phyloP scores from a whole-genome alignment of 2,888 invertebrate species.

The Pandemis corylana region DNA sequence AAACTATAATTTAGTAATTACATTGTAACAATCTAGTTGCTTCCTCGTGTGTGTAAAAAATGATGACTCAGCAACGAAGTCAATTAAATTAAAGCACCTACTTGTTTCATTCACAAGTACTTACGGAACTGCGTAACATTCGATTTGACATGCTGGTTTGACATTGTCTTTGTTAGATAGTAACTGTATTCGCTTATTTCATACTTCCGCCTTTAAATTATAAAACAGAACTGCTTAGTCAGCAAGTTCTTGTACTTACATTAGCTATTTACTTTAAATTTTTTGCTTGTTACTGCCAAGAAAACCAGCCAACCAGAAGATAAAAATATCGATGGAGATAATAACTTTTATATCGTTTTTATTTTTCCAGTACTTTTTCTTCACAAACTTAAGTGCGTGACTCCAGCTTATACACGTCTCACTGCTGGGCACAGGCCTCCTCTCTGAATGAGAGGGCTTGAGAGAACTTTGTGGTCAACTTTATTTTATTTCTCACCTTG shows the following conservation, averaged over 20 bases:
- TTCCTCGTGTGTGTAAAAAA: conserved; percentile 38
- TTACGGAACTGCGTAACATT: conserved; percentile 11
- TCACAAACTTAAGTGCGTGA: too few species aligned
- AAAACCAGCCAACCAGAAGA: background rate
- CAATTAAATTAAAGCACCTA: conserved; percentile 20
- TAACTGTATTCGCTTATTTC: background rate
- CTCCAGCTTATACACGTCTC: too few species aligned
- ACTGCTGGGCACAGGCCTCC: too few species aligned
- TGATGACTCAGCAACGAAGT: conserved; percentile 20
- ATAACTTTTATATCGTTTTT: too few species aligned
- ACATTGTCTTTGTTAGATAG: conserved; percentile 7
- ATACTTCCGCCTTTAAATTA: conserved; percentile 7
- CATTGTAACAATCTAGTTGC: conserved; percentile 29
- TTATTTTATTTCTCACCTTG: too few species aligned
- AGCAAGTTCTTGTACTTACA: background rate
- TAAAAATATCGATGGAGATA: background rate
- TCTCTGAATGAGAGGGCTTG: too few species aligned
- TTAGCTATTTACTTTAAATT: background rate
- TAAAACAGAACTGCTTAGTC: background rate
- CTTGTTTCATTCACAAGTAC: conserved; percentile 11
- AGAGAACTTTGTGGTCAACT: too few species aligned
- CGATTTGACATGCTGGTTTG: conserved; percentile 20
- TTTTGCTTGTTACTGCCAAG: background rate
- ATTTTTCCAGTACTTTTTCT: too few species aligned
- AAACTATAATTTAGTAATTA: conserved; percentile 30